A percentile compares a stretch with the other conserved stretches of the same genome.
phyloP scores from a whole-genome alignment of 2,888 invertebrate species.

The Orthosia gracilis region DNA sequence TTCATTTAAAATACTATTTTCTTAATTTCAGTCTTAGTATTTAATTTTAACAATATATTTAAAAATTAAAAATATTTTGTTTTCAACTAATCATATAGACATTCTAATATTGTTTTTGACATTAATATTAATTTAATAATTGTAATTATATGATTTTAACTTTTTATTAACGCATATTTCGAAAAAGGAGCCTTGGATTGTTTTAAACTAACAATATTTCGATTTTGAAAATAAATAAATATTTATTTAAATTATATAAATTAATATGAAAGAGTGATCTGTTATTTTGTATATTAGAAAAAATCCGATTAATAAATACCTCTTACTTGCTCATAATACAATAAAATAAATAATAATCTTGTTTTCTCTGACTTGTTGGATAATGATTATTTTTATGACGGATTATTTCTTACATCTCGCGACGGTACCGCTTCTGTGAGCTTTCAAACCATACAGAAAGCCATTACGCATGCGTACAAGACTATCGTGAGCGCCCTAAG shows the following conservation, averaged over 20 bases:
- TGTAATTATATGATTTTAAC: neutral
- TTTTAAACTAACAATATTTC: neutral
- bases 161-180: neutral
- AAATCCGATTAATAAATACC: neutral
- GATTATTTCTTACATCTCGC: constrained; percentile 49
- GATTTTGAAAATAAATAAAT: neutral
- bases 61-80: too few species aligned
- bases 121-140: neutral
- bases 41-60: too few species aligned
- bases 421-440: constrained; percentile 84
- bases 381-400: neutral
- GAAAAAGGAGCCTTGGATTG: constrained; percentile 1
- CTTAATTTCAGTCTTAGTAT: neutral
- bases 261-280: constrained; percentile 7
- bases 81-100: neutral
- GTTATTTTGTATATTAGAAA: neutral
- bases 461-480: constrained; percentile 81
- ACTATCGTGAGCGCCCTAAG: constrained; percentile 66
- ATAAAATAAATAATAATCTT: neutral
- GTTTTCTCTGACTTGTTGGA: neutral
- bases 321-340: neutral
- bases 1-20: constrained; percentile 3
- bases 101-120: neutral
- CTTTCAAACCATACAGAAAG: constrained; percentile 78
- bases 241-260: constrained; percentile 14